Evolutionary conservation across 2,113 vertebrate genomes (phyloP).

Genomic region (Aptenodytes forsteri): DNA sequence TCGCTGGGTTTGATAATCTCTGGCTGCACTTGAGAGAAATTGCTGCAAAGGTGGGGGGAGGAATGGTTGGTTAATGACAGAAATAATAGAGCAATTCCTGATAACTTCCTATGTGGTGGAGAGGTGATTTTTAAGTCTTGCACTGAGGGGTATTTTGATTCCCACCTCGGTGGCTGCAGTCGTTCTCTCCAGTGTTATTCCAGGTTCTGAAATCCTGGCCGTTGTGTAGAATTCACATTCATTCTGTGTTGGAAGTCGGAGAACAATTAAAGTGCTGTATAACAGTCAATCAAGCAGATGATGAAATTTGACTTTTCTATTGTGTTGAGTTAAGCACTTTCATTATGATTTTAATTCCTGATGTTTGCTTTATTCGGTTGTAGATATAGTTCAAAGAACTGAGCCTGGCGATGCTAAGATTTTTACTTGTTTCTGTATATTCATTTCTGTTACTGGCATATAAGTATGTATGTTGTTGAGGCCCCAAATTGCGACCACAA

Average conservation of each 20-base stretch:
- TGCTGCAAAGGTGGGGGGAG: neutral
- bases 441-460: neutral
- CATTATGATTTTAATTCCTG: neutral
- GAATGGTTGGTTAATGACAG: slow-evolving; percentile 57
- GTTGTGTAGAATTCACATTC: neutral
- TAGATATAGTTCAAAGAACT: neutral
- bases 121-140: neutral
- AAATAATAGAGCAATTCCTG: slow-evolving; percentile 55
- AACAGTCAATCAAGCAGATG: slow-evolving; percentile 40
- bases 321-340: slow-evolving; percentile 23
- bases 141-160: neutral
- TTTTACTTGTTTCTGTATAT: neutral
- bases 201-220: slow-evolving; percentile 4
- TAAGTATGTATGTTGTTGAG: neutral
- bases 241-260: neutral
- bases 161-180: neutral
- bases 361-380: neutral
- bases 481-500: neutral
- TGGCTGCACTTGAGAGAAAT: slow-evolving; percentile 61
- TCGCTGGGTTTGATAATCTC: slow-evolving; percentile 65
- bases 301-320: slow-evolving; percentile 39
- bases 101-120: slow-evolving; percentile 5
- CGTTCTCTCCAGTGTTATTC: neutral
- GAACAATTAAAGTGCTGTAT: neutral
- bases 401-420: neutral